These are phyloP conservation scores for Lycodopsis pacificus DNA, from an alignment of 2,797 vertebrate genomes.

Conservation along the genomic window DNA sequence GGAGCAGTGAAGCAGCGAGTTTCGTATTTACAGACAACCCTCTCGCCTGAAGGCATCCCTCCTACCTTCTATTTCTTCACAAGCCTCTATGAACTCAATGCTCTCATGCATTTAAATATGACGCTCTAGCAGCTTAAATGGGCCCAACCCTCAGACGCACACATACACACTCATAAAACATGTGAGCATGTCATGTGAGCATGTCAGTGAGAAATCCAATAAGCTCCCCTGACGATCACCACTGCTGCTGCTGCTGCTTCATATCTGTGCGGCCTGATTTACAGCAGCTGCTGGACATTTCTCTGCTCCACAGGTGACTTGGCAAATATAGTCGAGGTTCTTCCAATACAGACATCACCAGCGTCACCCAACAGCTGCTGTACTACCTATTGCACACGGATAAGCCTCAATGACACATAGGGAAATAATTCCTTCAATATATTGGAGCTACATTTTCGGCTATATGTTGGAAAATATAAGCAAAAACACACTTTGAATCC, in stretches of 20 bases:
- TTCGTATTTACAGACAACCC: constrained; percentile 8
- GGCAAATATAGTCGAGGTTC: constrained; percentile 23
- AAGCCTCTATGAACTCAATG: background rate
- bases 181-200: constrained; percentile 33
- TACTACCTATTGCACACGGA: background rate
- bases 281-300: constrained; percentile 57
- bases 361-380: constrained; percentile 40
- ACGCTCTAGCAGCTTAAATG: constrained; percentile 22
- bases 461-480: background rate
- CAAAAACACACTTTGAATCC: background rate
- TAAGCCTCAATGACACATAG: background rate
- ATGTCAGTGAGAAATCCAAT: constrained; percentile 60
- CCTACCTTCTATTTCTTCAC: background rate
- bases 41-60: background rate
- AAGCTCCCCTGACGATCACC: constrained; percentile 54
- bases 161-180: constrained; percentile 5
- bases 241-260: constrained; percentile 25
- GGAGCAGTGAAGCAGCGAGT: background rate
- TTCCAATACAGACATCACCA: constrained; percentile 39
- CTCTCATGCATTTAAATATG: constrained; percentile 18
- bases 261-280: constrained; percentile 53
- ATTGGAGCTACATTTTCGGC: background rate
- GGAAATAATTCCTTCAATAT: background rate
- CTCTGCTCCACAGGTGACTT: constrained; percentile 62
- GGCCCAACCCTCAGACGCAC: constrained; percentile 18